phyloP scores from a whole-genome alignment of 2,113 vertebrate genomes.

The Brevimyrus niger region DNA sequence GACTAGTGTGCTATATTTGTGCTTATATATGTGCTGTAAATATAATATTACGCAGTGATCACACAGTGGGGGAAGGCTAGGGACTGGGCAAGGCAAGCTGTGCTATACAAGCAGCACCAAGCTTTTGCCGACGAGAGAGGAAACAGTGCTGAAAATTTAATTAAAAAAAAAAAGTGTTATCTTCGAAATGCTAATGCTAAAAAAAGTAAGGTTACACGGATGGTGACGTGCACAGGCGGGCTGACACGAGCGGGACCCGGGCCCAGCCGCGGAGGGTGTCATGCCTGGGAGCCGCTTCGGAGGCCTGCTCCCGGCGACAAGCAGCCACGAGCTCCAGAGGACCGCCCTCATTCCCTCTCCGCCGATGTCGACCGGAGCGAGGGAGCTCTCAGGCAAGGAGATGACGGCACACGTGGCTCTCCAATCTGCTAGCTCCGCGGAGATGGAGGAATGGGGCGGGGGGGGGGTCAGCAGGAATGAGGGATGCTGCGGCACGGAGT shows the following conservation, averaged over 20 bases:
- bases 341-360: slow-evolving; percentile 43
- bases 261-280: background rate
- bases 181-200: background rate
- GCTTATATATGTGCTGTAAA: background rate
- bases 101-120: background rate
- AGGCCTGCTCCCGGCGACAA: slow-evolving; percentile 19
- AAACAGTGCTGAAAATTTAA: background rate
- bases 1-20: background rate
- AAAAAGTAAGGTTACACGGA: background rate
- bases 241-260: background rate
- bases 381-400: slow-evolving; percentile 45
- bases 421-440: slow-evolving; percentile 16
- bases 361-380: slow-evolving; percentile 46
- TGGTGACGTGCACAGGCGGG: background rate
- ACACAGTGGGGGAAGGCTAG: background rate
- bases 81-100: background rate
- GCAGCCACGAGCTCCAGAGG: slow-evolving; percentile 33
- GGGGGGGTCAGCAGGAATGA: background rate
- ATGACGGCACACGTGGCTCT: slow-evolving; percentile 33
- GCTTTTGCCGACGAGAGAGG: no score
- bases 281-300: slow-evolving; percentile 20
- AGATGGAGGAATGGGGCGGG: background rate
- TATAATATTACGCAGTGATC: background rate
- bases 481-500: background rate
- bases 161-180: background rate